Conservation (phyloP, 2,113 vertebrate species). For the Mesoclemmys tuberculata region DNA sequence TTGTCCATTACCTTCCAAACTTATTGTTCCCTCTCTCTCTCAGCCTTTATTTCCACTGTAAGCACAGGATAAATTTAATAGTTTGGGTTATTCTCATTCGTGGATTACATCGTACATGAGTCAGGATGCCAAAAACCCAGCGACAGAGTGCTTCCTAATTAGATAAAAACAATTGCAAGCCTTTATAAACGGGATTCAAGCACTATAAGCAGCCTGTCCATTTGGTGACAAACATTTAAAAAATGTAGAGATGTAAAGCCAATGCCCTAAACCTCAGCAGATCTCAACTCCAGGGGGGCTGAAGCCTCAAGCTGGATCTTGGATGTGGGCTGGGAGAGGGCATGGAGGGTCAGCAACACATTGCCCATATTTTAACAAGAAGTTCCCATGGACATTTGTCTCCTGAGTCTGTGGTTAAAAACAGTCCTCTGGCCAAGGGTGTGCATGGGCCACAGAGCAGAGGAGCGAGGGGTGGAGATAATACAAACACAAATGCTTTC, state of each 20-base stretch:
- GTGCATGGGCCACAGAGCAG: fast-evolving
- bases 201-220: not conserved
- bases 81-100: not conserved
- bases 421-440: not conserved
- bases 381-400: not conserved
- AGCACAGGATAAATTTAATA: not conserved
- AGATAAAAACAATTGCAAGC: not conserved
- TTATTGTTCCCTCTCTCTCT: not conserved
- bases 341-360: not conserved
- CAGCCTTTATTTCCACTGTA: not conserved
- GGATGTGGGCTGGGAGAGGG: not conserved
- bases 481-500: not conserved
- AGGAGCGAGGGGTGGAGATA: not conserved
- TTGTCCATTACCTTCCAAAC: not conserved
- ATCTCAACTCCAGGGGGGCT: not conserved
- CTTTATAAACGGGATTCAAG: not conserved
- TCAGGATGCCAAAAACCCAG: not conserved
- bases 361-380: not conserved
- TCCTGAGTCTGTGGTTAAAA: not conserved
- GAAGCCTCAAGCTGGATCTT: not conserved
- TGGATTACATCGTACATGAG: not conserved
- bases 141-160: not conserved
- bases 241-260: not conserved
- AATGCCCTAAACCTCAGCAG: not conserved
- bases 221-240: not conserved